These are phyloP conservation scores for Coelogynopora nodosa DNA, from an alignment of 2,888 invertebrate species.

Conservation along the genomic window DNA sequence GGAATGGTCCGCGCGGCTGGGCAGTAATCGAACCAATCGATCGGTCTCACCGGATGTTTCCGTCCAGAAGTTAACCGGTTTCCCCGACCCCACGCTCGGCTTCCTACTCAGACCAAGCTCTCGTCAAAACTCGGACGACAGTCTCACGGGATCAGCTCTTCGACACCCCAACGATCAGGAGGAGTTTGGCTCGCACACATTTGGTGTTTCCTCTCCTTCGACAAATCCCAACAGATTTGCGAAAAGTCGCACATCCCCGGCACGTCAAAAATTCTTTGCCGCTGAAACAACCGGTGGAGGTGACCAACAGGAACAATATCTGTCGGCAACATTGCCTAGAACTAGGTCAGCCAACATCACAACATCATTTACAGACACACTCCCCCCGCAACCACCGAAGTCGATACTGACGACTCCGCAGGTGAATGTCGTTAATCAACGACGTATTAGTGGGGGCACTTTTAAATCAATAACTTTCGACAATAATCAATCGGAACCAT, in stretches of 20 bases:
- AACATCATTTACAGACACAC: no score
- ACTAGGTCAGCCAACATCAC: no score
- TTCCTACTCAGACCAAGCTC: constrained; percentile 54
- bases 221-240: neutral
- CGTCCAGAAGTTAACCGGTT: constrained; percentile 50
- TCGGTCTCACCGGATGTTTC: constrained; percentile 40
- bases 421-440: neutral
- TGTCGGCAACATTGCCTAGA: no score
- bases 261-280: neutral
- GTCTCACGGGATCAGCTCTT: constrained; percentile 15
- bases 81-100: constrained; percentile 54
- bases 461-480: neutral
- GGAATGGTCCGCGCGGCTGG: neutral
- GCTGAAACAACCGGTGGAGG: neutral
- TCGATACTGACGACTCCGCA: neutral
- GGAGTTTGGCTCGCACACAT: neutral
- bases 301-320: no score
- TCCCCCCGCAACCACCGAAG: neutral
- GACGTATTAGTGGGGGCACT: neutral
- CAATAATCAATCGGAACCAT: no score
- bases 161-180: neutral
- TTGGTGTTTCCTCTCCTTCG: neutral
- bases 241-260: neutral
- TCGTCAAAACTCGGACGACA: constrained; percentile 26
- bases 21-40: neutral